phyloP scores from a whole-genome alignment of 2,113 vertebrate genomes.

The Tretioscincus oriximinensis region DNA sequence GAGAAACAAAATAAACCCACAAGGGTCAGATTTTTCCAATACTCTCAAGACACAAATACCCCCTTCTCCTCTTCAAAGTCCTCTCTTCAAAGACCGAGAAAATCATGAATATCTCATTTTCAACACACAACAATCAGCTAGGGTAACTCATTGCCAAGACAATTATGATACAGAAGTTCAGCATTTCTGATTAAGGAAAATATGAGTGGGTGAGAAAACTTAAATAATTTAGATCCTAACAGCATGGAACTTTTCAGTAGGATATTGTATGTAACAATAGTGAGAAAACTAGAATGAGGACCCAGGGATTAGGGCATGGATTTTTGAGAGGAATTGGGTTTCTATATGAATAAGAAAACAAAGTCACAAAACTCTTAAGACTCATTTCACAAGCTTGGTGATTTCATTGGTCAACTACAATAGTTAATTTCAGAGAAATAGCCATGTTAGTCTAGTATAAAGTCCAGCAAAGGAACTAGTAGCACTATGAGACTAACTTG shows the following conservation, averaged over 20 bases:
- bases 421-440: too few species aligned
- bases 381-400: not conserved
- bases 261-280: slow-evolving; percentile 11
- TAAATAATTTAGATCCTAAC: slow-evolving; percentile 17
- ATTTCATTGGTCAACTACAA: not conserved
- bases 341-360: not conserved
- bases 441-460: too few species aligned
- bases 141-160: slow-evolving; percentile 13
- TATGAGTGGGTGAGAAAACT: slow-evolving; percentile 6
- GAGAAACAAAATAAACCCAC: slow-evolving; percentile 17
- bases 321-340: not conserved
- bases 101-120: not conserved
- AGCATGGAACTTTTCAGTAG: slow-evolving; percentile 12
- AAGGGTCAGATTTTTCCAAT: slow-evolving; percentile 22
- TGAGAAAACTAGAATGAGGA: not conserved
- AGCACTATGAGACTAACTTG: too few species aligned
- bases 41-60: slow-evolving; percentile 8
- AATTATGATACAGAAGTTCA: slow-evolving; percentile 22
- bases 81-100: slow-evolving; percentile 30
- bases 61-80: not conserved
- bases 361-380: not conserved
- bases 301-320: not conserved
- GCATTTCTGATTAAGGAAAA: slow-evolving; percentile 23
- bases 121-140: slow-evolving; percentile 2
- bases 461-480: too few species aligned